A percentile compares a stretch with the other conserved stretches of the same genome.
These are phyloP conservation scores for Drosophila ohnishii DNA, from an alignment of 1,140 invertebrate species.

Conservation along the genomic window DNA sequence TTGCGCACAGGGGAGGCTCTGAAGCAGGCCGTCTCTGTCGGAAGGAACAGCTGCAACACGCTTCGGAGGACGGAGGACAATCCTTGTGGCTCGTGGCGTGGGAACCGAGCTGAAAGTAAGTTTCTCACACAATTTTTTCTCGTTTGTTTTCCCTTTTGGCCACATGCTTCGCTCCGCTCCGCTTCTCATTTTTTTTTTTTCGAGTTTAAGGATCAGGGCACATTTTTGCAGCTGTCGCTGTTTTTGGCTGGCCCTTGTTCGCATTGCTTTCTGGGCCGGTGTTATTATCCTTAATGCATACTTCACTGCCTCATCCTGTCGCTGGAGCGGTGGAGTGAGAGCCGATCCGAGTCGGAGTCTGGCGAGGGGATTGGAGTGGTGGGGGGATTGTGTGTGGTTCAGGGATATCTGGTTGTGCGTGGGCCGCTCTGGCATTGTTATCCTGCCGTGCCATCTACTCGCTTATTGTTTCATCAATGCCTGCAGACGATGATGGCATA, in stretches of 20 bases:
- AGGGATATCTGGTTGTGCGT: constrained; percentile 62
- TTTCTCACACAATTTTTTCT: constrained; percentile 83
- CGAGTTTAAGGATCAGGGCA: constrained; percentile 80
- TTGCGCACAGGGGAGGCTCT: constrained; percentile 18
- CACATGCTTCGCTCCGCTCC: constrained; percentile 78
- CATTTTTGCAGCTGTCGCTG: constrained; percentile 82
- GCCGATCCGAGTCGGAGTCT: constrained; percentile 9
- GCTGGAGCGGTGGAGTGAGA: constrained; percentile 24
- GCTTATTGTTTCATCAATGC: constrained; percentile 81
- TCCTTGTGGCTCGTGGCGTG: constrained; percentile 83
- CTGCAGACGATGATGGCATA: constrained; percentile 80
- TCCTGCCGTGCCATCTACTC: constrained; percentile 74
- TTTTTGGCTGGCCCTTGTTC: constrained; percentile 56
- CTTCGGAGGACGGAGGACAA: constrained; percentile 71
- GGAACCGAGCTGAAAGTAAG: constrained; percentile 82
- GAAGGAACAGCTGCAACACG: constrained; percentile 74
- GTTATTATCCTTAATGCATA: constrained; percentile 82
- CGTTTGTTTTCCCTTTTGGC: constrained; percentile 82
- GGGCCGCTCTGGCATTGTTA: constrained; percentile 68
- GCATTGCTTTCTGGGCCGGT: constrained; percentile 76
- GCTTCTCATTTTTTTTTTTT: constrained; percentile 41
- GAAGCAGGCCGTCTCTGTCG: constrained; percentile 10
- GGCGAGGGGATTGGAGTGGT: constrained; percentile 2
- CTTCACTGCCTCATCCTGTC: constrained; percentile 77
- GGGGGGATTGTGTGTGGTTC: neutral